A percentile compares a stretch with the other conserved stretches of the same genome.
phyloP scores from a whole-genome alignment of 2,888 invertebrate species.

The Trachelus iudaicus region DNA sequence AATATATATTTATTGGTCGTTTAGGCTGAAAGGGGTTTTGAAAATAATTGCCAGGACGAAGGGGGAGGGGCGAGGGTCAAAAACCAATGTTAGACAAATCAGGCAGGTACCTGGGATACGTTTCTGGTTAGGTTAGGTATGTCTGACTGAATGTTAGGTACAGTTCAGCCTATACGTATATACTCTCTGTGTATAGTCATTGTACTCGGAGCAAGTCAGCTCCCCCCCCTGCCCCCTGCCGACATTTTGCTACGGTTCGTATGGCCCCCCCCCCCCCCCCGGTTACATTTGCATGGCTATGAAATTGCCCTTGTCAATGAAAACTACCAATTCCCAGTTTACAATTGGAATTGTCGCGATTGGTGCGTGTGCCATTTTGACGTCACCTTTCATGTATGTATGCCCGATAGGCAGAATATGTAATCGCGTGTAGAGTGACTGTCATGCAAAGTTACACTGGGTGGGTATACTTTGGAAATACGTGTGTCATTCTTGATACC shows the following conservation, averaged over 20 bases:
- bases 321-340: neutral
- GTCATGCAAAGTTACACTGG: neutral
- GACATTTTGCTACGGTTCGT: neutral
- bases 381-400: conserved; percentile 15
- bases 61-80: neutral
- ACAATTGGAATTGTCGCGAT: neutral
- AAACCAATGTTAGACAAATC: neutral
- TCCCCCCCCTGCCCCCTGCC: neutral
- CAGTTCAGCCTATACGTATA: neutral
- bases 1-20: conserved; percentile 34
- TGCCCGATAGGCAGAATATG: neutral
- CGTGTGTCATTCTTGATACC: neutral
- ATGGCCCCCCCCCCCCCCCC: too few relatives aligned
- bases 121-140: neutral
- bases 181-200: neutral
- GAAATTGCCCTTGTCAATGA: conserved; percentile 1
- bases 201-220: neutral
- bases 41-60: neutral
- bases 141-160: neutral
- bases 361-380: conserved; percentile 40
- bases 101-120: neutral
- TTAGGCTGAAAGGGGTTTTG: conserved; percentile 16
- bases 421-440: neutral
- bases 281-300: neutral
- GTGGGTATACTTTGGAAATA: neutral